Base-by-base conservation (phyloP, 2,113 vertebrate genomes). In the Ailuropoda melanoleuca region DNA sequence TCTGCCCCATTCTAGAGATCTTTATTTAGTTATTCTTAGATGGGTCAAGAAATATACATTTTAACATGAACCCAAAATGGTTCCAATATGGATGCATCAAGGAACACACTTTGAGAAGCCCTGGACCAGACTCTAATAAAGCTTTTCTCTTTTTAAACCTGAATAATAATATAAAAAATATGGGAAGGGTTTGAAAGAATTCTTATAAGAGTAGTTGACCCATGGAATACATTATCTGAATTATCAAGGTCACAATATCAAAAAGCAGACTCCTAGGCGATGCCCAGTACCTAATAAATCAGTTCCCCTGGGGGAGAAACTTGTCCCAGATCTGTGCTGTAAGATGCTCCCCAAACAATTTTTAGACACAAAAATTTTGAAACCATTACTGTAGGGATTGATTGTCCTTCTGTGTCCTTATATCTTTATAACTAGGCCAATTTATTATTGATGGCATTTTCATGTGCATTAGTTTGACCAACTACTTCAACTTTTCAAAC, bases 391-490 rank as follows among this genome's bases (percentile, higher is more conserved):
- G 70, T 46, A 82, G 26, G 58, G 15, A 37, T 68, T 50, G 2
- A 39, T 82, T 93, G 53, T 50, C 26, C 17, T 96, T 97, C 37
- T 90, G 18, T 56, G 15, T 4, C 34, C 10, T 48, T 77, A 55
- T 48, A 74, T 37, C 23, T 74, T 78, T 95, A 92, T 62, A 21
- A 72, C 82, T 64, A 64, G 34, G 29, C 83, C 26, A 86, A 82
- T 86, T 96, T 88, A 78, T 85, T 95, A 75, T 89, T 62, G 9
- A 83, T 90, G 34, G 31, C 6, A 85, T 87, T 66, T 74, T 97
- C 53, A 93, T 39, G 24, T 89, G 64, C 8, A 62, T 83, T 87
- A 88, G 26, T 83, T 88, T 97, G 89, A 88, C 10, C 23, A 85
- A 37, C 1, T 10, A 88, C 31, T 95, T 88, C 31, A 86, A 64